Evolutionary conservation across 2,797 vertebrate species (phyloP).

Genomic region (Orestias chungarensis): DNA sequence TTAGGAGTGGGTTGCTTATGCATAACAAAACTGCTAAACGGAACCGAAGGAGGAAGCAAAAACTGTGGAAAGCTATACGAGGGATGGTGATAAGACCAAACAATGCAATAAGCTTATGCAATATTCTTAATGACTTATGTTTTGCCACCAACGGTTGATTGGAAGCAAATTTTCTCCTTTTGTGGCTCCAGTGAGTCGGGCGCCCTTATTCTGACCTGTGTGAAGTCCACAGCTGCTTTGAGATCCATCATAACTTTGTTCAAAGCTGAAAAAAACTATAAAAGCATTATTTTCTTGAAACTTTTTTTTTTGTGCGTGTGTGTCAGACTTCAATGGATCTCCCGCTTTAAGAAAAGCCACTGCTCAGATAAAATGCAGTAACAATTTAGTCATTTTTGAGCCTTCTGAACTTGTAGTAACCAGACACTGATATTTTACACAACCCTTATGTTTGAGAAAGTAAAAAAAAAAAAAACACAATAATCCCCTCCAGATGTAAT

Average conservation of each 20-base stretch:
- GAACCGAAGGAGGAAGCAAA: neutral
- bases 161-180: too few species aligned
- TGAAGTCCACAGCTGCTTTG: neutral
- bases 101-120: neutral
- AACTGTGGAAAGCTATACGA: neutral
- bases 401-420: neutral
- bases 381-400: neutral
- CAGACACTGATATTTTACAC: neutral
- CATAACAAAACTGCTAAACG: neutral
- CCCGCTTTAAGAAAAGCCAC: neutral
- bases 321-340: too few species aligned
- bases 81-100: neutral
- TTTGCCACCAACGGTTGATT: too few species aligned
- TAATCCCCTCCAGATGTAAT: constrained; percentile 18
- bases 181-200: too few species aligned
- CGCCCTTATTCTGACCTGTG: neutral
- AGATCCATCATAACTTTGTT: neutral
- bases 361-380: neutral
- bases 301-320: neutral
- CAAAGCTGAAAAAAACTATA: neutral
- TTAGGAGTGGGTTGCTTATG: neutral
- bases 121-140: too few species aligned
- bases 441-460: neutral
- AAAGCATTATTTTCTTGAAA: neutral
- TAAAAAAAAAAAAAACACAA: neutral